Conservation (phyloP, 2,113 vertebrate genomes). For the Ciconia stormi region DNA sequence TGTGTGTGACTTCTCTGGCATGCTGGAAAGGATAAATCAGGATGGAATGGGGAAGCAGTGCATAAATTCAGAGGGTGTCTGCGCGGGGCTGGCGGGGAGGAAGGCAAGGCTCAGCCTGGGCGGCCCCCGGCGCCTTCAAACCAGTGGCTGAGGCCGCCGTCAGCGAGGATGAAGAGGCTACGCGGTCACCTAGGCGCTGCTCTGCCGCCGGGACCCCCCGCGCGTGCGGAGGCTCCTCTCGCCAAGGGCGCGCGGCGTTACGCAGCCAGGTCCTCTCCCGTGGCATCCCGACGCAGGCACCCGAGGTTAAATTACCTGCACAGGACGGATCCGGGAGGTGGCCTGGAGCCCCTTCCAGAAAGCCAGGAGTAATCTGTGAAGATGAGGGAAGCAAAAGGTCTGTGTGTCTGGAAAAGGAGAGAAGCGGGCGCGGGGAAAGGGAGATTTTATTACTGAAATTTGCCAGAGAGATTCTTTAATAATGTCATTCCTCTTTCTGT, state of each 20-base stretch:
- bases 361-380: background rate
- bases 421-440: background rate
- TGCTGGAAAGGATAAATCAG: conserved; percentile 57
- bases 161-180: background rate
- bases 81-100: background rate
- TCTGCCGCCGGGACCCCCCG: accelerated
- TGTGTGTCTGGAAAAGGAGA: background rate
- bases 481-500: conserved; percentile 81
- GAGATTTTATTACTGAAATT: conserved; percentile 70
- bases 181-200: accelerated
- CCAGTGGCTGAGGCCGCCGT: background rate
- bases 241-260: accelerated
- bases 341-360: background rate
- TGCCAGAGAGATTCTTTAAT: conserved; percentile 75
- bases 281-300: accelerated
- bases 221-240: accelerated
- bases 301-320: background rate
- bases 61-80: background rate
- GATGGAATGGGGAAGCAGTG: background rate
- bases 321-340: background rate
- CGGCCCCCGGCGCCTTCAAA: accelerated
- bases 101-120: background rate
- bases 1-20: background rate
- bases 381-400: background rate
- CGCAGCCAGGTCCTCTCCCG: background rate